These are phyloP conservation scores for Liolophura sinensis DNA, from an alignment of 1,140 invertebrate genomes.

Conservation along the genomic window DNA sequence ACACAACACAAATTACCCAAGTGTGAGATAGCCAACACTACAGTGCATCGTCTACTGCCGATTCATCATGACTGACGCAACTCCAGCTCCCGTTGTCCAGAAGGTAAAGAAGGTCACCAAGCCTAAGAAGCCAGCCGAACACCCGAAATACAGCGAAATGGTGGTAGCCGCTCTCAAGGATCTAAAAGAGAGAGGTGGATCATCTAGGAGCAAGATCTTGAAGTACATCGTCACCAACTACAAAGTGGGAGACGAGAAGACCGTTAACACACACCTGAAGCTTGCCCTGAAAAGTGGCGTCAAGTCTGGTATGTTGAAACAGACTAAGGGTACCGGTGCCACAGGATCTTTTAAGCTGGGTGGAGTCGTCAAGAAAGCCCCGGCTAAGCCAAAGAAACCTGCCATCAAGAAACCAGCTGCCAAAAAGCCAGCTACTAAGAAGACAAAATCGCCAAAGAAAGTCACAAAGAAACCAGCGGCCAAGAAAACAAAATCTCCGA, in stretches of 20 bases:
- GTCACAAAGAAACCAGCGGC: constrained; percentile 2
- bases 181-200: constrained; percentile 24
- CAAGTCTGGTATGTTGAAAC: constrained; percentile 1
- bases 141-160: constrained; percentile 12
- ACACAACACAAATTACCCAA: no score
- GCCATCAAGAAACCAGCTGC: constrained; percentile 2
- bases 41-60: no score
- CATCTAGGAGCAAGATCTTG: constrained; percentile 36
- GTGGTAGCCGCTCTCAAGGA: constrained; percentile 14
- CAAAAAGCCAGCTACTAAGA: background rate
- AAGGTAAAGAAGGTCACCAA: constrained; percentile 13
- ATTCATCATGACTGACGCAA: no score
- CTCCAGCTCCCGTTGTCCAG: no score
- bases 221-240: constrained; percentile 46
- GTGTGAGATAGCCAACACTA: no score
- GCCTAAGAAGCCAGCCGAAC: constrained; percentile 18
- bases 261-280: background rate
- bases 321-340: constrained; percentile 33
- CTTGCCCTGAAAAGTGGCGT: background rate
- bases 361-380: background rate
- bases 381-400: background rate
- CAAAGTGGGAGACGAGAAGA: constrained; percentile 25
- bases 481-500: background rate
- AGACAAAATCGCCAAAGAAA: background rate
- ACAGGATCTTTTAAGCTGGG: constrained; percentile 29